These are phyloP conservation scores for Tretioscincus oriximinensis DNA, from an alignment of 2,113 vertebrate species.

Conservation along the genomic window DNA sequence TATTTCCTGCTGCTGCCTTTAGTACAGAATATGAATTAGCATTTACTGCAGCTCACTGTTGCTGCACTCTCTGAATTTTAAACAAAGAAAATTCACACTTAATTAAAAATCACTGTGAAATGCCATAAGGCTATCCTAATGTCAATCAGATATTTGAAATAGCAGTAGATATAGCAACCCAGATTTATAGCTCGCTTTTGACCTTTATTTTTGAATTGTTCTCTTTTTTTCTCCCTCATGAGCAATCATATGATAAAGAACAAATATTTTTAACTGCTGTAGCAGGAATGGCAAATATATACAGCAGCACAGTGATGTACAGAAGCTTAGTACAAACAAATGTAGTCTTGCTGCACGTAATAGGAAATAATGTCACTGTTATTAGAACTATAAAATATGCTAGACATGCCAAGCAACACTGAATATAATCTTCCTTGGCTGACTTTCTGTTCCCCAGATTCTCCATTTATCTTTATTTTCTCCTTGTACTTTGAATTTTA, in stretches of 20 bases:
- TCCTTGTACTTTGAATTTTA: slow-evolving; percentile 44
- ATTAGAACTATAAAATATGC: slow-evolving; percentile 67
- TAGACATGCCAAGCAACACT: slow-evolving; percentile 65
- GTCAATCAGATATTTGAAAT: background rate
- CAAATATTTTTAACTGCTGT: slow-evolving; percentile 36
- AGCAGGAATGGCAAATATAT: slow-evolving; percentile 50
- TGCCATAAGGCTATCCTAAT: background rate
- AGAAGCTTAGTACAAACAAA: slow-evolving; percentile 62
- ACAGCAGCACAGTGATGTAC: slow-evolving; percentile 43
- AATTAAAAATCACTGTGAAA: background rate
- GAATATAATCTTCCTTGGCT: slow-evolving; percentile 74
- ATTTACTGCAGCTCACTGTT: background rate
- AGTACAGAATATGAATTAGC: background rate
- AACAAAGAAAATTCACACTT: background rate
- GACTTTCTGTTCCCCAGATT: slow-evolving; percentile 63
- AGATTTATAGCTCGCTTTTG: background rate
- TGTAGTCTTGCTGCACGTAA: slow-evolving; percentile 53
- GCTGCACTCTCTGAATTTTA: background rate
- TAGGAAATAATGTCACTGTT: slow-evolving; percentile 66
- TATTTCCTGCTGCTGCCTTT: background rate
- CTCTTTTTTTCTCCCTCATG: slow-evolving; percentile 24
- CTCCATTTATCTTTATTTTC: slow-evolving; percentile 69
- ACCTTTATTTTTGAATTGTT: background rate
- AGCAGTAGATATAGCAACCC: background rate
- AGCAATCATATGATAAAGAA: slow-evolving; percentile 40